Conservation (phyloP, 1,140 invertebrate species). For the Pantala flavescens region DNA sequence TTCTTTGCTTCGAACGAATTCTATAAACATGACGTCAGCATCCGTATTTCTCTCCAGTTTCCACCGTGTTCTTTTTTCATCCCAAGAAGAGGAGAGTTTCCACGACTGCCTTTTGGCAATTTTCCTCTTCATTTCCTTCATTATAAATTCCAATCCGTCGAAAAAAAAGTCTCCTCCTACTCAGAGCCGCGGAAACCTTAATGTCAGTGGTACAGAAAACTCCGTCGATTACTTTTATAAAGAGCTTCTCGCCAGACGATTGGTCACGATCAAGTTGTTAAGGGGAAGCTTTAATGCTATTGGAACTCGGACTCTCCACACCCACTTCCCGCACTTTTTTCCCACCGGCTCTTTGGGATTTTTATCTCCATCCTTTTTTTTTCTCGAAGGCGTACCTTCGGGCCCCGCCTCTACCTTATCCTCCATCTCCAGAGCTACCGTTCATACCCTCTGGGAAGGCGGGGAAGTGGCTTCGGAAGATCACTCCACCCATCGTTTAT, state of each 20-base stretch:
- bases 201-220: constrained; percentile 1
- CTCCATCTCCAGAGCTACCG: background rate
- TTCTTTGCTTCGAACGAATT: too few species aligned
- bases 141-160: background rate
- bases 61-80: background rate
- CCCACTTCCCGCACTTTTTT: background rate
- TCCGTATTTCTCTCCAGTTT: too few species aligned
- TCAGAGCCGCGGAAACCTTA: background rate
- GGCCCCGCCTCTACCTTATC: background rate
- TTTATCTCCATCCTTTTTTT: background rate
- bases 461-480: background rate
- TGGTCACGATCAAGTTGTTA: constrained; percentile 9
- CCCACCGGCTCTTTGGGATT: background rate
- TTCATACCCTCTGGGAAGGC: background rate
- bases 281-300: background rate
- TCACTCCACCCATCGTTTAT: background rate
- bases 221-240: background rate
- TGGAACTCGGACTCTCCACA: background rate
- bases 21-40: too few species aligned
- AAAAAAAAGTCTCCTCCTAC: background rate
- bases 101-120: background rate
- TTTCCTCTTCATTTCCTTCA: background rate
- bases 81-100: background rate
- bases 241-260: constrained; percentile 2
- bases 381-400: background rate